A percentile compares a stretch with the other conserved stretches of the same genome.
Conservation (phyloP, 2,113 vertebrate species). For the Thamnophis sirtalis region DNA sequence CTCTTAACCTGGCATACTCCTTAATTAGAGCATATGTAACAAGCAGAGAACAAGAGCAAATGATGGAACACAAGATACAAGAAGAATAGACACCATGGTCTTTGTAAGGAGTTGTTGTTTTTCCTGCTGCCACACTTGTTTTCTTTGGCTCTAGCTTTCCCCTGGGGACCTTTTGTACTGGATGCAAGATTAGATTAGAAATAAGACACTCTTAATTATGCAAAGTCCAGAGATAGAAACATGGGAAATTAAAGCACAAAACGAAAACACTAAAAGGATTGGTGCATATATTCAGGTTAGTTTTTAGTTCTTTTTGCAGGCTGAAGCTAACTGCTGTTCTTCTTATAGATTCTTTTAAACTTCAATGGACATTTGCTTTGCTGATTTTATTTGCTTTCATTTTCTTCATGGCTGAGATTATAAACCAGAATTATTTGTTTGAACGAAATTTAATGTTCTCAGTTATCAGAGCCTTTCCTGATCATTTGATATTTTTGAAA, state of each 20-base stretch:
- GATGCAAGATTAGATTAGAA: neutral
- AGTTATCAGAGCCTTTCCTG: neutral
- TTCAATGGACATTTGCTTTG: neutral
- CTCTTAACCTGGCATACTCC: neutral
- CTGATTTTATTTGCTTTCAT: neutral
- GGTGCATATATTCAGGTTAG: neutral
- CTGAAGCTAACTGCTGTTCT: neutral
- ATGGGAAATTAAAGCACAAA: neutral
- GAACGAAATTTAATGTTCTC: neutral
- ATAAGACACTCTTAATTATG: neutral
- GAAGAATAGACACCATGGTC: neutral
- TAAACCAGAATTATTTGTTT: neutral
- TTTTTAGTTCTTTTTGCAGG: neutral
- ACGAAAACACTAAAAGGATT: neutral
- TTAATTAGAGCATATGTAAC: neutral
- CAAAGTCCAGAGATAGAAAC: neutral
- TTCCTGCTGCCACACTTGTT: neutral
- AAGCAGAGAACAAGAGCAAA: neutral
- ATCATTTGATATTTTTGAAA: neutral
- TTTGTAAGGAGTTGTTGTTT: neutral
- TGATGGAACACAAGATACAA: neutral
- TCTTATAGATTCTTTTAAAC: neutral
- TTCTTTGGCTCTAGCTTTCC: neutral
- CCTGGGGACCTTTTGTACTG: neutral
- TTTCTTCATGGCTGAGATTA: neutral